Conservation (phyloP, 2,113 vertebrate species). For the Gallinago jamesoni region DNA sequence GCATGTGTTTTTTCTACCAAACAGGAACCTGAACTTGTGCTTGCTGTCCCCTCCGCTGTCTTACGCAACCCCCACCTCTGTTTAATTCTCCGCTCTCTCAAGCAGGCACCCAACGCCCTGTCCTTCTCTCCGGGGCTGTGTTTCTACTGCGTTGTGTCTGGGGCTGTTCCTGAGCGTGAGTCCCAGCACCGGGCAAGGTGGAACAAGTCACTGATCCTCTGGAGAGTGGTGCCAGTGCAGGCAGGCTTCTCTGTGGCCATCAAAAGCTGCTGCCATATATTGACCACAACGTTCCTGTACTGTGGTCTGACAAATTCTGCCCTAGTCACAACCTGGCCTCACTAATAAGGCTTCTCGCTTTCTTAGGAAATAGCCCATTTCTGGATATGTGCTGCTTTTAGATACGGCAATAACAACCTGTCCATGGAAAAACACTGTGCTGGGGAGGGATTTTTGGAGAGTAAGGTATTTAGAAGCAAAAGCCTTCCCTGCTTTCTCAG, state of each 20-base stretch:
- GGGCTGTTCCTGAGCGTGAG: not conserved
- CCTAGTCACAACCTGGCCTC: not conserved
- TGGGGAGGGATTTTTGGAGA: not conserved
- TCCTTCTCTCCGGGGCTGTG: not conserved
- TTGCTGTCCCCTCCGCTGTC: not conserved
- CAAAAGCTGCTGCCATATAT: not conserved
- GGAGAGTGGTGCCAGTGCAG: not conserved
- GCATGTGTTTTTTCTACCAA: not conserved
- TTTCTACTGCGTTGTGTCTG: not conserved
- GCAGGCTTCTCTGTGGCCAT: not conserved
- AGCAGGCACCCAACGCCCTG: not conserved
- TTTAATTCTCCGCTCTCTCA: not conserved
- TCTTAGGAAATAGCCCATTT: not conserved
- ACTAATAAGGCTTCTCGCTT: not conserved
- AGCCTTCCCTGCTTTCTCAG: not conserved
- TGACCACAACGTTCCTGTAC: accelerated
- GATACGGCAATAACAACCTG: accelerated
- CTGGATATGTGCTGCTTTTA: not conserved
- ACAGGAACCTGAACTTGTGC: not conserved
- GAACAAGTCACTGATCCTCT: not conserved
- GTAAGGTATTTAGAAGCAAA: not conserved
- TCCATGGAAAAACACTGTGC: not conserved
- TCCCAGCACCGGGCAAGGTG: not conserved
- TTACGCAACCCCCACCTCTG: not conserved
- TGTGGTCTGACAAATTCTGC: not conserved